A percentile compares a stretch with the other conserved stretches of the same genome.
Evolutionary conservation across 2,888 invertebrate species (phyloP).

Genomic region (Tortrix viridana): DNA sequence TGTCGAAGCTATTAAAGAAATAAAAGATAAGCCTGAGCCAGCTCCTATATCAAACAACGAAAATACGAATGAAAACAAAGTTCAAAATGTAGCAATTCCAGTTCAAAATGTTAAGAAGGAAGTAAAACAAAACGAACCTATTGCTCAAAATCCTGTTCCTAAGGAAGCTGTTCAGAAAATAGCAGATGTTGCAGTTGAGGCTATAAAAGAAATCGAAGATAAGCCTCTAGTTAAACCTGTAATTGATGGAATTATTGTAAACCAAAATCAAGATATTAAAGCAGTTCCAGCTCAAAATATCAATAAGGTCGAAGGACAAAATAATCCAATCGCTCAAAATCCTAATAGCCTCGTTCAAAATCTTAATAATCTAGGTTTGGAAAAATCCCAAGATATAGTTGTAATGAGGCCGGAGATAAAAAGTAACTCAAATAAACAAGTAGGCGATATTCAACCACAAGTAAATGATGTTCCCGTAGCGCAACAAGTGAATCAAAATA

Average conservation of each 20-base stretch:
- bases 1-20: constrained; percentile 34
- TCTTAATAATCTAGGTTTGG: constrained; percentile 12
- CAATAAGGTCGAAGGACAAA: constrained; percentile 5
- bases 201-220: constrained; percentile 34
- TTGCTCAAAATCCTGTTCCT: constrained; percentile 9
- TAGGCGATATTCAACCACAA: constrained; percentile 6
- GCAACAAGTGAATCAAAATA: constrained; percentile 15
- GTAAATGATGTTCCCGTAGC: constrained; percentile 24
- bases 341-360: constrained; percentile 5
- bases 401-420: constrained; percentile 8
- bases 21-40: constrained; percentile 44
- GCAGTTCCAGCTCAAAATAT: constrained; percentile 6
- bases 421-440: neutral
- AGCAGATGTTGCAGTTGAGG: constrained; percentile 42
- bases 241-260: neutral
- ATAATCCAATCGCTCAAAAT: constrained; percentile 18
- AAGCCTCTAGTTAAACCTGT: constrained; percentile 38
- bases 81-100: constrained; percentile 27
- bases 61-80: constrained; percentile 8
- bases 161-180: constrained; percentile 47
- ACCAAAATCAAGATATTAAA: constrained; percentile 22
- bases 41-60: constrained; percentile 6
- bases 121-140: constrained; percentile 22
- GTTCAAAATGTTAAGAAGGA: constrained; percentile 13
- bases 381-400: neutral